Conservation (phyloP, 2,113 vertebrate genomes). For the Gymnogyps californianus region DNA sequence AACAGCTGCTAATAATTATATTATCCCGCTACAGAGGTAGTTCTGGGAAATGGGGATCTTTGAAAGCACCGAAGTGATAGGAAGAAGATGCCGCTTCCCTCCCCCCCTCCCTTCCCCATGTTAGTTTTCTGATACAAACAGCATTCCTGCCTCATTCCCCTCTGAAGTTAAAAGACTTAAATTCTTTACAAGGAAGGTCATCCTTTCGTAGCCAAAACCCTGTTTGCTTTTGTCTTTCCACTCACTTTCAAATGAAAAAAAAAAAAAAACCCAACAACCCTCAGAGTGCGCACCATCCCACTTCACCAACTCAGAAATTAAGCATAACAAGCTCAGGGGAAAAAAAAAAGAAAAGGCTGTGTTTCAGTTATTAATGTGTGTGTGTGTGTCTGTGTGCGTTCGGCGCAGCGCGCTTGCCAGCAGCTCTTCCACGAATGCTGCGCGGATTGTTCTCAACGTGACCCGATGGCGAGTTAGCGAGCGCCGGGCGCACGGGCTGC, state of each 20-base stretch:
- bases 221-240: constrained; percentile 78
- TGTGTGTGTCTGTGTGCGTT: not conserved
- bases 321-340: constrained; percentile 46
- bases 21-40: constrained; percentile 41
- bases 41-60: constrained; percentile 26
- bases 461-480: not conserved
- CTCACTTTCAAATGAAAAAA: constrained; percentile 67
- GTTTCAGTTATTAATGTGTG: not conserved
- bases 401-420: constrained; percentile 31
- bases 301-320: constrained; percentile 62
- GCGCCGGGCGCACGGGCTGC: not conserved
- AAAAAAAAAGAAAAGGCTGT: not conserved
- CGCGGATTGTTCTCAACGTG: constrained; percentile 18
- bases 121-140: constrained; percentile 68
- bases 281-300: constrained; percentile 46
- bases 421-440: constrained; percentile 46
- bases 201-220: constrained; percentile 72
- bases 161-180: constrained; percentile 73
- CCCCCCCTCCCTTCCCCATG: constrained; percentile 21
- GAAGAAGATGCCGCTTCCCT: constrained; percentile 25
- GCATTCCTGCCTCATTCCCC: constrained; percentile 66
- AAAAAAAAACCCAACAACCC: not conserved
- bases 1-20: constrained; percentile 65
- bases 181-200: constrained; percentile 81
- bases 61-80: not conserved